Percentiles rank a stretch among this genome's conserved stretches.
phyloP scores from a whole-genome alignment of 2,113 vertebrate genomes.

The Psettodes erumei region DNA sequence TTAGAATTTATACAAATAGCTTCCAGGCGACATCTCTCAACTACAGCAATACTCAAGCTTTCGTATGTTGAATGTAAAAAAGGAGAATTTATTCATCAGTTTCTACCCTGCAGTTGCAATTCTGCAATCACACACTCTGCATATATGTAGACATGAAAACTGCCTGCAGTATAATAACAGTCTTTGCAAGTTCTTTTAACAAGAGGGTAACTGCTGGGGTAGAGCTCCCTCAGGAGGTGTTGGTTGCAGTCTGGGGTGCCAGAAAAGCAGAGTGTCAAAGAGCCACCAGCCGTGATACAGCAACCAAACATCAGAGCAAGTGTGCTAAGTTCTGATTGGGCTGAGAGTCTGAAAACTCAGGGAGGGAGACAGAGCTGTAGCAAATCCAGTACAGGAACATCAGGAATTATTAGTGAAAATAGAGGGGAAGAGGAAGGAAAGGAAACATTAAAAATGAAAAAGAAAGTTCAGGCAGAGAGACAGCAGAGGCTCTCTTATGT shows the following conservation, averaged over 20 bases:
- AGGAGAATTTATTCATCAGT: conserved; percentile 32
- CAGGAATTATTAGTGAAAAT: conserved; percentile 15
- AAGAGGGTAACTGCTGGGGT: conserved; percentile 27
- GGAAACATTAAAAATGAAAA: conserved; percentile 31
- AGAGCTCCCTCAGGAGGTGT: conserved; percentile 36
- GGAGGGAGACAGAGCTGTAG: conserved; percentile 13
- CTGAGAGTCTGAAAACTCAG: conserved; percentile 44
- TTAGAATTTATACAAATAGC: conserved; percentile 45
- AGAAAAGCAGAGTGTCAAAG: conserved; percentile 41
- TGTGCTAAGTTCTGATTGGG: conserved; percentile 32
- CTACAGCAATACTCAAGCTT: conserved; percentile 17
- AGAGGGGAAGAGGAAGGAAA: conserved; percentile 25
- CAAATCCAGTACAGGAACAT: conserved; percentile 23
- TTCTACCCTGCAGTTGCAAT: conserved; percentile 20
- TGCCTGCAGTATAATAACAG: conserved; percentile 21
- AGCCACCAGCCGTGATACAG: conserved; percentile 36
- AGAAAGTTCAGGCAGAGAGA: conserved; percentile 27
- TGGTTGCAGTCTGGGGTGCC: conserved; percentile 38
- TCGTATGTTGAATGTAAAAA: conserved; percentile 25
- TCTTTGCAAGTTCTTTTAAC: conserved; percentile 37
- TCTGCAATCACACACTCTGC: conserved; percentile 3
- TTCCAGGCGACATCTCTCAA: conserved; percentile 44
- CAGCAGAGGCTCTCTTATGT: conserved; percentile 47
- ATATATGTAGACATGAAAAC: conserved; percentile 23
- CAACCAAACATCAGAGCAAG: conserved; percentile 45